Base-by-base conservation (phyloP, 2,797 vertebrate species). In the Scleropages formosus region DNA sequence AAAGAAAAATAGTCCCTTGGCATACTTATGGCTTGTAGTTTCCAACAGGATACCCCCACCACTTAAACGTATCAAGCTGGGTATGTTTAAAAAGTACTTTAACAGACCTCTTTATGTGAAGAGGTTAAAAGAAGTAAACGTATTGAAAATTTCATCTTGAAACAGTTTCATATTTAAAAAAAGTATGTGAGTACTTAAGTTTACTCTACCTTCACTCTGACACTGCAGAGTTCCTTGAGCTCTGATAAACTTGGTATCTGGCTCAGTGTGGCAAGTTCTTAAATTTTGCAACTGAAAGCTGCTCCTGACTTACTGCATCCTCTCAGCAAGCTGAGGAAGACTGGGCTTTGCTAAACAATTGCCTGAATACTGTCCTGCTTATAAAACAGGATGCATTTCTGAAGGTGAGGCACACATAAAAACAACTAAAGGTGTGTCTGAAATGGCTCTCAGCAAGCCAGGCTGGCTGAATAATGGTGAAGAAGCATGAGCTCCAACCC, bases 1-100 rank as follows among this genome's bases (percentile, higher is more conserved):
- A 88, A 87, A 83, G 76, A 77, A 78, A 65, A 63, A 51, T 80
- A 86, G 84, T 77, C 82, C 85, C 82, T 87, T 82, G 66, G 67
- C 74, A 75, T 74, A 83, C 78, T 74, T 49, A 15, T 1, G 62
- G 62, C 22, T 73, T 80, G 78, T 15, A 80, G 74, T 61, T 75
- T 70, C 53, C 44, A 82, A 75, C 78, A 61, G 82, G 73, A 82
- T 78, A 75, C 72, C n/a, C 56, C 18, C 39, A 72, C 64, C 11
- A 51, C 18, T 72, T 16, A n/a, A 72, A 81, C n/a, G n/a, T n/a
- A 70, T 56, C 62, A 75, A 79, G 9, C 76, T 67, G 81, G 77
- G 53, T 61, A 27, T 31, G 22, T 20, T 9, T n/a, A 56, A 22
- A 16, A 69, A 69, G 46, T 65, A 74, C 63, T 74, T 16, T 39